phyloP scores from a whole-genome alignment of 2,888 invertebrate genomes.

The Sphaerophoria taeniata region DNA sequence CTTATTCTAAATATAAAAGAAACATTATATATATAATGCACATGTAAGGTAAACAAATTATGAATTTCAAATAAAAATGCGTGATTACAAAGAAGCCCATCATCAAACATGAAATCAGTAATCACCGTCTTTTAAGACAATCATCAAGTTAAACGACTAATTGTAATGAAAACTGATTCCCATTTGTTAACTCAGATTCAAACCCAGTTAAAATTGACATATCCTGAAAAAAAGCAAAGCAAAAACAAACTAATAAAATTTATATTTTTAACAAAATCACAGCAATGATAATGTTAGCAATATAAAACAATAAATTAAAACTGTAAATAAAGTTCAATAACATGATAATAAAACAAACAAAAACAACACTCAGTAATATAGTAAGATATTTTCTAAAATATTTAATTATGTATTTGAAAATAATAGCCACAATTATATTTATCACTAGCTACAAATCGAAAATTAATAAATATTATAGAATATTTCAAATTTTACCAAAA shows the following conservation, averaged over 20 bases:
- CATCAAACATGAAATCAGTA: neutral
- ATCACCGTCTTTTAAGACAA: slow-evolving; percentile 56
- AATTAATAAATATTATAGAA: slow-evolving; percentile 34
- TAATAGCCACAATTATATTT: slow-evolving; percentile 46
- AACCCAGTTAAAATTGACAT: slow-evolving; percentile 56
- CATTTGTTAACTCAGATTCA: slow-evolving; percentile 17
- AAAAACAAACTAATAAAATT: slow-evolving; percentile 32
- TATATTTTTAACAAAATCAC: slow-evolving; percentile 41
- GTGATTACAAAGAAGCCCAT: neutral
- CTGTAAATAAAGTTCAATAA: slow-evolving; percentile 56
- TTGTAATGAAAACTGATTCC: neutral
- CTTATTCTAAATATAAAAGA: too few species aligned
- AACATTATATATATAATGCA: too few species aligned
- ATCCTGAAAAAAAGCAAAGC: slow-evolving; percentile 44
- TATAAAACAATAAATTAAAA: slow-evolving; percentile 18
- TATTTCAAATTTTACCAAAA: slow-evolving; percentile 56
- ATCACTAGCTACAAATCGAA: slow-evolving; percentile 27
- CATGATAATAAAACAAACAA: slow-evolving; percentile 47
- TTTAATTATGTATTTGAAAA: slow-evolving; percentile 19
- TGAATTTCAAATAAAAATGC: neutral
- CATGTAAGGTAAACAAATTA: too few species aligned
- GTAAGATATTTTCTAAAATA: slow-evolving; percentile 43
- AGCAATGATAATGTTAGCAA: slow-evolving; percentile 54
- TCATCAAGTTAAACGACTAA: slow-evolving; percentile 49
- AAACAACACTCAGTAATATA: slow-evolving; percentile 51